These are phyloP conservation scores for Catharus minimus DNA, from an alignment of 2,113 vertebrate genomes.

Conservation along the genomic window DNA sequence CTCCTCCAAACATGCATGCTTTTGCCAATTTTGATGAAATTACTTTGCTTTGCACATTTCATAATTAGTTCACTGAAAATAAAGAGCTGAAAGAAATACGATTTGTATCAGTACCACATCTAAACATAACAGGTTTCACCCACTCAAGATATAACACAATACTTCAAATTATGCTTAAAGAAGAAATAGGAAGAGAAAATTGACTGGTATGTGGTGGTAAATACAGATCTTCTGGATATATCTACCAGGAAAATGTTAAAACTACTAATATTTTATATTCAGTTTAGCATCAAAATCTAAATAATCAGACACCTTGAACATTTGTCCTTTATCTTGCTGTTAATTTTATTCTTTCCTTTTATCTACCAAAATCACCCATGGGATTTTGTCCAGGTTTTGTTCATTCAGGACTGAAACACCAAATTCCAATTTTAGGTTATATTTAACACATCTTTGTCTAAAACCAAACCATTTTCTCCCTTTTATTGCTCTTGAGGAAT, in stretches of 20 bases:
- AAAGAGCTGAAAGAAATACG: background rate
- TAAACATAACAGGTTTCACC: background rate
- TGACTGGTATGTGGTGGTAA: background rate
- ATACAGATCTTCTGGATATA: background rate
- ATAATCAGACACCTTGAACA: background rate
- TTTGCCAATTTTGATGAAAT: background rate
- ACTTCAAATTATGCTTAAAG: background rate
- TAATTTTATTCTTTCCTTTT: background rate
- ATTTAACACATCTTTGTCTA: background rate
- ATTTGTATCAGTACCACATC: background rate
- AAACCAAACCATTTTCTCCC: background rate
- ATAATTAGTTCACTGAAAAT: background rate
- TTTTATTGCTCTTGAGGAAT: background rate
- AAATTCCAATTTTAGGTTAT: background rate
- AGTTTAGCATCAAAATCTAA: background rate
- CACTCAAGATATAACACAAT: background rate
- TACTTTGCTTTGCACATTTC: background rate
- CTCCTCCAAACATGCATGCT: background rate
- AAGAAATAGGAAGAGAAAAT: background rate
- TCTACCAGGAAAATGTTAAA: background rate
- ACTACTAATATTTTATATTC: background rate
- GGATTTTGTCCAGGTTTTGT: background rate
- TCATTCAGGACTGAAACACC: background rate
- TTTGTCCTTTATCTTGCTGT: background rate
- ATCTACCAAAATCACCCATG: fast-evolving